Base-by-base conservation (phyloP, 1,140 invertebrate genomes). In the Platyscapa corneri region DNA sequence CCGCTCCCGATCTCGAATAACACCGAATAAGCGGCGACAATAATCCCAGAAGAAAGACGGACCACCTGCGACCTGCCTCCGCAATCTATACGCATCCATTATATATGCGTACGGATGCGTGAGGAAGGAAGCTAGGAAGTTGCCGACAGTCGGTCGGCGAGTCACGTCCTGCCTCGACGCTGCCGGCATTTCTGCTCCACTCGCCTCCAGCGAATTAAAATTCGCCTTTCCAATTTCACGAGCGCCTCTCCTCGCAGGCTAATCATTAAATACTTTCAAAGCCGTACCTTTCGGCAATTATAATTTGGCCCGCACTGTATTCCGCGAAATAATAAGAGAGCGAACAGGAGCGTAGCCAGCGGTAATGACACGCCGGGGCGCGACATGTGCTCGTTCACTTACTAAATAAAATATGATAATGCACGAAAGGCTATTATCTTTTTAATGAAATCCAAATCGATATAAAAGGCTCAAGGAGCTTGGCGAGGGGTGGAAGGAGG, bases 31-130 rank as follows among this genome's bases (percentile, higher is more conserved):
- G 70, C 70, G 37, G 20, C 72, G 72, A 76, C 37, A 46, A 76
- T 83, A 76, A 83, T 56, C 37, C 39, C 56, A 30, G 34, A 65
- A 76, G 82, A 83, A 76, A 64, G 72, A 46, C 82, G 72, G 56
- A 46, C 70, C 82, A 83, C 82, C 82, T 76, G 82, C 72, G 82
- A 65, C 72, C 81, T 82, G 37, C 60, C 39, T 64, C 10, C 37
- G 27, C 39, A 39, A 23, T 78, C 27, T 32, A 37, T 49, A 49
- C 30, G 32, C 39, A 74, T 37, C 39, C 5, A 23, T 34, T 49
- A 53, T 37, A 74, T n/a, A 42, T 56, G 3, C 30, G 20, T 39
- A 56, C 39, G 30, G 3, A 64, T n/a, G 56, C 7, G 16, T 0
- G 39, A 77, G 39, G 75, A 37, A 53, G 46, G 46, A 42, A 74